phyloP scores from a whole-genome alignment of 2,113 vertebrate genomes.

The Bos javanicus region DNA sequence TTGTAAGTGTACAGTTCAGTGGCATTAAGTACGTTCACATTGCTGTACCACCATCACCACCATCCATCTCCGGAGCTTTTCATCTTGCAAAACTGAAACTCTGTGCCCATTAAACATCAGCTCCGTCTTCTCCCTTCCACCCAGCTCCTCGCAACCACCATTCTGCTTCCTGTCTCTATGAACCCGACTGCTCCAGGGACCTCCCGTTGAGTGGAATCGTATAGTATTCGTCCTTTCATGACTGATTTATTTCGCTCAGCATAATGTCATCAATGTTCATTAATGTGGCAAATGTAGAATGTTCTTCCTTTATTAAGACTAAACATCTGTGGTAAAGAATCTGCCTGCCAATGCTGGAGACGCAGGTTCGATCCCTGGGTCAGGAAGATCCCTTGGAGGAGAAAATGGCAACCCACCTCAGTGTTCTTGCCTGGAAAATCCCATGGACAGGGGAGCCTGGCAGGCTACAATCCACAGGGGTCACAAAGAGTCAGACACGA shows the following conservation, averaged over 20 bases:
- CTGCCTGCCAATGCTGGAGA: not conserved
- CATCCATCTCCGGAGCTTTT: not conserved
- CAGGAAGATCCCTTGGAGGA: not conserved
- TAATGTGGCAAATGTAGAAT: not conserved
- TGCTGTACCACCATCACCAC: not conserved
- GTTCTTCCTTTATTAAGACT: not conserved
- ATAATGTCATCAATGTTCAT: not conserved
- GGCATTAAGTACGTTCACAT: not conserved
- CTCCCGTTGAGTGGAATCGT: not conserved
- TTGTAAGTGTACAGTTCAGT: not conserved
- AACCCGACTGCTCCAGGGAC: not conserved
- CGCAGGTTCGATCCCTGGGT: not conserved
- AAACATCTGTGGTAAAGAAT: not conserved
- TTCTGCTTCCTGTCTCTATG: not conserved
- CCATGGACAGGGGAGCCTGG: not conserved
- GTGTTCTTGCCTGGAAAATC: not conserved
- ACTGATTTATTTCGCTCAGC: not conserved
- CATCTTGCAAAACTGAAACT: not conserved
- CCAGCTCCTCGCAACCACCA: not conserved
- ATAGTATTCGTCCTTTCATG: not conserved
- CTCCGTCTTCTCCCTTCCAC: rapidly evolving
- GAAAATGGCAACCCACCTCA: not conserved
- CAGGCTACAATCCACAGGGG: not conserved
- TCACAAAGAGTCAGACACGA: not conserved
- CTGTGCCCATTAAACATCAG: not conserved